A percentile compares a stretch with the other conserved stretches of the same genome.
Evolutionary conservation across 53 echinoderm and acorn worm genomes (phyloP).

Genomic region (Stichopus horrens): DNA sequence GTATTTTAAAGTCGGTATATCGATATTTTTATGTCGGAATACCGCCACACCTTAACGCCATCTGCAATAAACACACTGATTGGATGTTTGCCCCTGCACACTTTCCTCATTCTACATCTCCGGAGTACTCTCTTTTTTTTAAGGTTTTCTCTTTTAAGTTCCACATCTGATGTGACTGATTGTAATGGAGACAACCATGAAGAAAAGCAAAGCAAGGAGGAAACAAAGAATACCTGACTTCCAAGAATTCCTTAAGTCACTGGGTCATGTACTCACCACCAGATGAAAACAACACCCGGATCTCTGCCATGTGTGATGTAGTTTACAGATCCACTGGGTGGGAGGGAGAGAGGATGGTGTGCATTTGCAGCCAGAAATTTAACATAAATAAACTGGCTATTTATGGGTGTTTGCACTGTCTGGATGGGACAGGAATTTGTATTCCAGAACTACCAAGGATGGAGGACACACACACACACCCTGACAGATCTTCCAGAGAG

Average conservation of each 20-base stretch:
- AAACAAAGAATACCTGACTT: not conserved
- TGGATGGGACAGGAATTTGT: not conserved
- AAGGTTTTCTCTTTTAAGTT: too few relatives aligned
- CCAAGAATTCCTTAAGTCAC: not conserved
- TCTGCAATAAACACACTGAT: too few relatives aligned
- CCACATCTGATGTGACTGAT: too few relatives aligned
- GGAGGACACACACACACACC: not conserved
- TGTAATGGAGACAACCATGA: too few relatives aligned
- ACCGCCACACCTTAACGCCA: too few relatives aligned
- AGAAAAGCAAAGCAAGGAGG: too few relatives aligned
- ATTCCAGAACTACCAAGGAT: not conserved
- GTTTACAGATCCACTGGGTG: too few relatives aligned
- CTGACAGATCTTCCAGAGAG: not conserved
- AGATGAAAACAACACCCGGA: not conserved
- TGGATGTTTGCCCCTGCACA: too few relatives aligned
- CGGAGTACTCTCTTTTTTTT: too few relatives aligned
- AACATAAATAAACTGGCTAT: not conserved
- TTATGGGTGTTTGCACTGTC: not conserved
- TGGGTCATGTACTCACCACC: not conserved
- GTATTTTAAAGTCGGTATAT: too few relatives aligned
- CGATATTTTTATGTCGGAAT: too few relatives aligned
- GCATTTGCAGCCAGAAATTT: not conserved
- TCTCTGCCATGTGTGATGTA: not conserved
- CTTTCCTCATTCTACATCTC: too few relatives aligned
- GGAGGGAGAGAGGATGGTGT: not conserved